A percentile compares a stretch with the other conserved stretches of the same genome.
Conservation (phyloP, 2,888 invertebrate genomes). For the Pomacea canaliculata region DNA sequence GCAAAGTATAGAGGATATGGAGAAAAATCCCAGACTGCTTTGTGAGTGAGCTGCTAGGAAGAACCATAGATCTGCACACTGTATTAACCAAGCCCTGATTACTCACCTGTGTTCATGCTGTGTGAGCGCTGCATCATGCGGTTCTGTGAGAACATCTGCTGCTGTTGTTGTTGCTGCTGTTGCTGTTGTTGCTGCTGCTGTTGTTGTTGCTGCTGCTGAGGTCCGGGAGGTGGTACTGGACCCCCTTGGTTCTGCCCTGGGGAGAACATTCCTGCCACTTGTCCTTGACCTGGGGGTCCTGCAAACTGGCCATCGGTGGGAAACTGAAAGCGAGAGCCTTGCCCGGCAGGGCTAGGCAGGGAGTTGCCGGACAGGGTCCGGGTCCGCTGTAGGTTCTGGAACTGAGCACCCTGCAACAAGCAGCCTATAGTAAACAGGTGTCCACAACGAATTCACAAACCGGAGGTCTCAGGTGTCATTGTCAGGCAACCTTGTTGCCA, state of each 20-base stretch:
- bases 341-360: conserved; percentile 41
- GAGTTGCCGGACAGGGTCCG: conserved; percentile 56
- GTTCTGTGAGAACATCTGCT: conserved; percentile 71
- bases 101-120: conserved; percentile 49
- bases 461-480: too few relatives aligned
- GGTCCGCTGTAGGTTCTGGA: conserved; percentile 43
- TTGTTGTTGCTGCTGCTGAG: conserved; percentile 62
- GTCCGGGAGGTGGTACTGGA: conserved; percentile 32
- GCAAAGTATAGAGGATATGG: too few relatives aligned
- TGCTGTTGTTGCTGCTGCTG: conserved; percentile 56
- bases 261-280: conserved; percentile 25
- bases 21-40: too few relatives aligned
- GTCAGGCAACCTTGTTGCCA: too few relatives aligned
- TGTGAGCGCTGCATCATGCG: conserved; percentile 56
- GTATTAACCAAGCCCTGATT: neutral
- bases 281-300: conserved; percentile 16
- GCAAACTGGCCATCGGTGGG: conserved; percentile 46
- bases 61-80: too few relatives aligned
- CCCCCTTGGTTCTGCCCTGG: conserved; percentile 32
- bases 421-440: neutral
- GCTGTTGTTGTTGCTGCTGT: conserved; percentile 69
- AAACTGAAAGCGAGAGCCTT: conserved; percentile 51
- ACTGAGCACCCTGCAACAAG: conserved; percentile 32
- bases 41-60: too few relatives aligned
- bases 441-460: too few relatives aligned